Evolutionary conservation across 2,113 vertebrate species (phyloP), one percentile per base, ranked within the genome.

Genomic region (Turdus rufiventris): DNA sequence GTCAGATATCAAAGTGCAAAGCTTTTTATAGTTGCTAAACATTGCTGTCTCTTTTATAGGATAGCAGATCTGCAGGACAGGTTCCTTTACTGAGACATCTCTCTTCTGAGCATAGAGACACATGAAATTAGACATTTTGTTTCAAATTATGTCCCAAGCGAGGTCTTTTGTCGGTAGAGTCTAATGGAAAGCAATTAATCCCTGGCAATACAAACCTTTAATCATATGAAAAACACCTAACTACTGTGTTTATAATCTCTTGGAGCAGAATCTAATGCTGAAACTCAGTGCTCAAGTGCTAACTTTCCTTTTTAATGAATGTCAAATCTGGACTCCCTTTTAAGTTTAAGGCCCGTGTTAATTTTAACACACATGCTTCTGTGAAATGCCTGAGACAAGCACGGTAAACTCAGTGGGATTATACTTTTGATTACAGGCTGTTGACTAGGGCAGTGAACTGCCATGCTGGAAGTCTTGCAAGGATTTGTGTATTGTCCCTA

Each of bases 191-290:
- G 70, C 57, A 81, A 81, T 89, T 84, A 92, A 86, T 87, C 40
- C 31, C 48, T 81, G 42, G 28, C 29, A 80, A 80, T 31, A 86
- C 38, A 86, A 88, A 80, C 51, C 21, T 91, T 89, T 92, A 92
- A 84, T 94, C 72, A 53, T 36, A 93, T 9, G 47, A 95, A 96
- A 88, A 93, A 94, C 38, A 48, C 29, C 76, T 93, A 92, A 78
- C 76, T 43, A 61, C 28, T 63, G 28, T 66, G 24, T 75, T 92
- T 89, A 36, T 86, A 92, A 93, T 56, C 60, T 80, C 57, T 56
- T 77, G 53, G 75, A 94, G 28, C 47, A 92, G 33, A 78, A 67
- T 24, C 48, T 74, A 81, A 87, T 34, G 61, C 56, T 9, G 4
- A 86, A 87, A 89, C 66, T 63, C 53, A 38, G 43, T 26, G 17